A percentile compares a stretch with the other conserved stretches of the same genome.
Conservation (phyloP, 2,113 vertebrate species). For the Microcebus murinus region DNA sequence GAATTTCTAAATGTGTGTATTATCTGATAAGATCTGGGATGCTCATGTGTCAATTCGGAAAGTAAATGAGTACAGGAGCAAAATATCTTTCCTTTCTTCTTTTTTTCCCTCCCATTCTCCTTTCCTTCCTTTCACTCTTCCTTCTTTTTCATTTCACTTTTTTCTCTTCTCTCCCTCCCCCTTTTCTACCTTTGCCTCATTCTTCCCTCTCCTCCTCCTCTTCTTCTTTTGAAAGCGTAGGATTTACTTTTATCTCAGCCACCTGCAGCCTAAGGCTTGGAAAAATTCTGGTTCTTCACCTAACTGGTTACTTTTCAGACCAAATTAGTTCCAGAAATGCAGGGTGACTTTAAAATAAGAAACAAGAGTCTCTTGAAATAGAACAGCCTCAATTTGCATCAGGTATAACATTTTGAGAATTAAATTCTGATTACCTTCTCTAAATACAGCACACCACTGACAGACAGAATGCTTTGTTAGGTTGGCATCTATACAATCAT, state of each 20-base stretch:
- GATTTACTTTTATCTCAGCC: conserved; percentile 60
- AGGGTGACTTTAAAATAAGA: conserved; percentile 51
- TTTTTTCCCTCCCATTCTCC: not conserved
- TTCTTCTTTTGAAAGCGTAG: conserved; percentile 40
- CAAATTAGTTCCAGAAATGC: conserved; percentile 68
- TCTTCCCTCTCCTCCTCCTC: too few species aligned
- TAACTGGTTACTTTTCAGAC: conserved; percentile 64
- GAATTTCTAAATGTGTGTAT: conserved; percentile 72
- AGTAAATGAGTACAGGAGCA: conserved; percentile 43
- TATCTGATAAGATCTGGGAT: conserved; percentile 73
- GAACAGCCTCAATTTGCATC: conserved; percentile 51
- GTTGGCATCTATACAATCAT: not conserved
- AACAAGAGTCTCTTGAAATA: conserved; percentile 61
- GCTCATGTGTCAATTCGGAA: conserved; percentile 55
- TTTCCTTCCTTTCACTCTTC: not conserved
- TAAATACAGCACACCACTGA: not conserved
- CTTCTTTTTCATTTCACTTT: not conserved
- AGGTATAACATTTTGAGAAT: conserved; percentile 59
- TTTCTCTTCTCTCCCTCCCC: not conserved
- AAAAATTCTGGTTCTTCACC: conserved; percentile 65
- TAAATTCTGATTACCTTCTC: conserved; percentile 49
- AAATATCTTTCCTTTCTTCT: not conserved
- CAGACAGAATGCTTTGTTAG: not conserved
- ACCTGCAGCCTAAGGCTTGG: conserved; percentile 65
- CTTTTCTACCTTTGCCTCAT: not conserved